phyloP scores from a whole-genome alignment of 2,888 invertebrate genomes.

The Troglohyphantes excavatus region DNA sequence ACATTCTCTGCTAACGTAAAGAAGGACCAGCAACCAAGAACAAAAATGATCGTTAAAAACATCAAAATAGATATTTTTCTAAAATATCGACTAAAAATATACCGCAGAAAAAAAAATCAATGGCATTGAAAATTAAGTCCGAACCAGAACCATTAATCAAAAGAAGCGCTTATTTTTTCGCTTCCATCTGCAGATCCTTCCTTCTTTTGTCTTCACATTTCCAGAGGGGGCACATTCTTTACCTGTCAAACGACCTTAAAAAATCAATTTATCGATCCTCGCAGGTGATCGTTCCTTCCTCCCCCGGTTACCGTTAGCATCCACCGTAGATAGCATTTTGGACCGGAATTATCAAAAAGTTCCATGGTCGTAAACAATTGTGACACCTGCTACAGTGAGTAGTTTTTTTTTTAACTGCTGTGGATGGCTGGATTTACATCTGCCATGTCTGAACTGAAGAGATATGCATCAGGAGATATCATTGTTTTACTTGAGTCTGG shows the following conservation, averaged over 20 bases:
- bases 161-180: neutral
- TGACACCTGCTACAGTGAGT: conserved; percentile 49
- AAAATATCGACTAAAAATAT: neutral
- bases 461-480: neutral
- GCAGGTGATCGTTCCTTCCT: conserved; percentile 43
- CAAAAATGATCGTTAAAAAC: too few relatives aligned
- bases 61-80: too few relatives aligned
- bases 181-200: conserved; percentile 28
- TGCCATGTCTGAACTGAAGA: neutral
- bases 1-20: too few relatives aligned
- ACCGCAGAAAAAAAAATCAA: neutral
- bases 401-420: neutral
- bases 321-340: neutral
- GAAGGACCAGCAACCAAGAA: too few relatives aligned
- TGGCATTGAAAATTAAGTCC: neutral
- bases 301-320: conserved; percentile 25
- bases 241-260: conserved; percentile 35
- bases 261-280: conserved; percentile 55
- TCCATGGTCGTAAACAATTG: conserved; percentile 60
- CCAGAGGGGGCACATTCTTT: neutral
- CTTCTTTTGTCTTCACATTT: neutral
- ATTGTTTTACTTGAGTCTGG: neutral
- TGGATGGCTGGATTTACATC: conserved; percentile 25
- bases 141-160: conserved; percentile 16
- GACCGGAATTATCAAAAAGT: conserved; percentile 41